A percentile compares a stretch with the other conserved stretches of the same genome.
phyloP scores from a whole-genome alignment of 64 coral and sea anemone species.

The Montipora foliosa region DNA sequence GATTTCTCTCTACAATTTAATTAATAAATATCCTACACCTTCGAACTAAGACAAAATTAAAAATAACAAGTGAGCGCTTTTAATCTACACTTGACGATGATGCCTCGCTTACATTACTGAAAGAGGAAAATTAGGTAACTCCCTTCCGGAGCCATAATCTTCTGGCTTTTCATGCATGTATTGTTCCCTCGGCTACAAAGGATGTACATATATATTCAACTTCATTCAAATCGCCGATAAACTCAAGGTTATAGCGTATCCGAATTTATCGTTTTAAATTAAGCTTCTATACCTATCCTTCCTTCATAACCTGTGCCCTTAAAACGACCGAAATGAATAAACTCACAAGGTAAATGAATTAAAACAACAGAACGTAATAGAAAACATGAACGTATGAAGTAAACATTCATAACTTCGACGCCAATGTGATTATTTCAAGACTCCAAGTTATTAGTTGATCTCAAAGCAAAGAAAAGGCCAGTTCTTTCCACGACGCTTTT shows the following conservation, averaged over 20 bases:
- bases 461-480: not conserved
- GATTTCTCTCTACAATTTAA: not conserved
- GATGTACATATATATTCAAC: not conserved
- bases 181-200: slow-evolving; percentile 1
- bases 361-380: not conserved
- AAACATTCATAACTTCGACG: not conserved
- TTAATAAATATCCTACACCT: too few relatives aligned
- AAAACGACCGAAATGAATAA: not conserved
- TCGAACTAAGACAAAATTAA: too few relatives aligned
- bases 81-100: slow-evolving; percentile 11
- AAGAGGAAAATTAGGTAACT: slow-evolving; percentile 17
- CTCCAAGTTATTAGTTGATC: not conserved
- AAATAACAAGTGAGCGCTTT: not conserved
- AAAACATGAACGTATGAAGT: not conserved
- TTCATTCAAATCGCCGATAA: not conserved
- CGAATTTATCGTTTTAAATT: not conserved
- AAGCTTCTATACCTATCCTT: not conserved
- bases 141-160: slow-evolving; percentile 39
- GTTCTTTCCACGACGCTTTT: not conserved
- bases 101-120: slow-evolving; percentile 5
- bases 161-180: not conserved
- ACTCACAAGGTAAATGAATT: not conserved
- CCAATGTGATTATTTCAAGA: not conserved
- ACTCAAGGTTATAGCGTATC: not conserved
- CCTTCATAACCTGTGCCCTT: not conserved